phyloP scores from a whole-genome alignment of 2,797 vertebrate genomes.

The Pitangus sulphuratus region DNA sequence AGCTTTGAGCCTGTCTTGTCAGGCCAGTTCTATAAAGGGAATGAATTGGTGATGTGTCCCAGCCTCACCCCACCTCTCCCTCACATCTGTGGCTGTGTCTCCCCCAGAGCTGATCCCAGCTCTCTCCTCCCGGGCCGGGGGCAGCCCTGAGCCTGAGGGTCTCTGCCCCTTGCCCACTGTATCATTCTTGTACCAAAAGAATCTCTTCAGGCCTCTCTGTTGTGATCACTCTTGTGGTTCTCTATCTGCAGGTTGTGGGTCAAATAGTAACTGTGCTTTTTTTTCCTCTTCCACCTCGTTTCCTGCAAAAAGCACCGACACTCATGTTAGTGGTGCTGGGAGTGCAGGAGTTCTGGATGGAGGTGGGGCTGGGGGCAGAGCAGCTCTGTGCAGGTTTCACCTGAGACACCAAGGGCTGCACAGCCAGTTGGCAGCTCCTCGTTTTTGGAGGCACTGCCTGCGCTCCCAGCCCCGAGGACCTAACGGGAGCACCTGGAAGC shows the following conservation, averaged over 20 bases:
- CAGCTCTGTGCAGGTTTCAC: neutral
- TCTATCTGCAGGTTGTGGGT: neutral
- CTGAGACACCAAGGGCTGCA: neutral
- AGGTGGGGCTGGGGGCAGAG: neutral
- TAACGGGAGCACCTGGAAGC: neutral
- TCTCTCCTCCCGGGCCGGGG: neutral
- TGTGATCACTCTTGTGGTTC: neutral
- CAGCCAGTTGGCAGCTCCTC: neutral
- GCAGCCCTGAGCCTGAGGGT: neutral
- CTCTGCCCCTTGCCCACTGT: neutral
- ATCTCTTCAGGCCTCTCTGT: neutral
- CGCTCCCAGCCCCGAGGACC: neutral
- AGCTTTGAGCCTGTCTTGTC: constrained; percentile 9
- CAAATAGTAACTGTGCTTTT: neutral
- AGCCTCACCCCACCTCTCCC: neutral
- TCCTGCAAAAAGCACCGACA: neutral
- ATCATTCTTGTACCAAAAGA: neutral
- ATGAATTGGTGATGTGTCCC: neutral
- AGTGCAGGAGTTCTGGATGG: neutral
- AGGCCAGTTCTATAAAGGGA: constrained; percentile 32
- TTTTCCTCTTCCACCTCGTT: neutral
- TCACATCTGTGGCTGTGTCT: neutral
- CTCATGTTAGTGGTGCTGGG: neutral
- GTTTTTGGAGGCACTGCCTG: neutral
- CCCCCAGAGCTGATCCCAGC: neutral